These are phyloP conservation scores for Falcunculus frontatus DNA, from an alignment of 2,113 vertebrate genomes.

Conservation along the genomic window DNA sequence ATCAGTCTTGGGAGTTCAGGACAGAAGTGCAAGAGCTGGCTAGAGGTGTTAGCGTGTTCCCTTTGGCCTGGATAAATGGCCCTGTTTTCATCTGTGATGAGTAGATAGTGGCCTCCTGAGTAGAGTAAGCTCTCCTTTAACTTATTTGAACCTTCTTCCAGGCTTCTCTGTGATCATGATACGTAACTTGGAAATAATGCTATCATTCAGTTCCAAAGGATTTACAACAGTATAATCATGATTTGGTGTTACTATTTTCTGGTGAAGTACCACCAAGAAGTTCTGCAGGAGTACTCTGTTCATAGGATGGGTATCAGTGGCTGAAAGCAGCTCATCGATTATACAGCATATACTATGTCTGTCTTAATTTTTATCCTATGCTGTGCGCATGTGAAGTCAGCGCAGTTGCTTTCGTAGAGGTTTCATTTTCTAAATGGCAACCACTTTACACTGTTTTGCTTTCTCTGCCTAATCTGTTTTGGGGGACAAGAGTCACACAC, in stretches of 20 bases:
- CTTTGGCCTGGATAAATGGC: not conserved
- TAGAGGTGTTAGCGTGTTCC: not conserved
- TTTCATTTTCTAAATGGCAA: not conserved
- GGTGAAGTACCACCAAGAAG: not conserved
- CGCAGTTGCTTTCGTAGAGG: not conserved
- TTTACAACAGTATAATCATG: not conserved
- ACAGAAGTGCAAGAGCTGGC: not conserved
- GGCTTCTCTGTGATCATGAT: not conserved
- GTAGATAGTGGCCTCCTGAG: not conserved
- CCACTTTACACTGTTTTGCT: not conserved
- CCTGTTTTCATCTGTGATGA: not conserved
- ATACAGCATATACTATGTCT: not conserved
- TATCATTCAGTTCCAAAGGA: not conserved
- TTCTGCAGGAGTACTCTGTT: not conserved
- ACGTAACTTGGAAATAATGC: not conserved
- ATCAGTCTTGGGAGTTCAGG: not conserved
- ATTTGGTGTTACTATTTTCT: not conserved
- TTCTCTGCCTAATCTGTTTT: not conserved
- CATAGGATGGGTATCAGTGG: not conserved
- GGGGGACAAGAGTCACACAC: not conserved
- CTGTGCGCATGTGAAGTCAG: not conserved
- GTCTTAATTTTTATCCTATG: not conserved
- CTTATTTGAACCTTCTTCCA: not conserved
- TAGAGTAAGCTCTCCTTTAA: not conserved
- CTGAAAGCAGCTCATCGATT: not conserved